Evolutionary conservation across 2,797 vertebrate species (phyloP), one percentile per base, ranked within the genome.

Genomic region (Epinephelus awoara): DNA sequence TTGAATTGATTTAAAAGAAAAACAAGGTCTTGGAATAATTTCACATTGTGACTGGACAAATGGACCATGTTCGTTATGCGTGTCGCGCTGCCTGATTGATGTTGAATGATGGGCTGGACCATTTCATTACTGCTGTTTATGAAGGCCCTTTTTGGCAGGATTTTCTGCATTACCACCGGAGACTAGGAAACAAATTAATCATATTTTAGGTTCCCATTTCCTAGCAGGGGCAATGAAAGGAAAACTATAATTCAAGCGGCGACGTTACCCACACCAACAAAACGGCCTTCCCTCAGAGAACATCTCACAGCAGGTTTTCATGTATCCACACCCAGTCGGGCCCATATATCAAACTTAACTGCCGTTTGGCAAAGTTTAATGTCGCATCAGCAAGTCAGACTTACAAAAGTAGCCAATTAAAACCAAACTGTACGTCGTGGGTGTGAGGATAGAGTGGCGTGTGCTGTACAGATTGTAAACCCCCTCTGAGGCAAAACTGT

Each of bases 371-470:
- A 42, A 75, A 83, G 68, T 68, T 79, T 64, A 52, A 49, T 40
- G 62, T 77, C 71, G 72, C 44, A 57, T 77, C 76, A 72, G 59
- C 75, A 72, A 27, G 57, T 55, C 34, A 34, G 15, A 67, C 58
- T 73, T 52, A 59, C 54, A 51, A 57, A 54, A 40, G 67, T 76
- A 68, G 57, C 67, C 59, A 82, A 72, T 89, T 78, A 85, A 83
- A 74, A 40, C 27, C 38, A 66, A 67, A 58, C 23, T 54, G 65
- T 23, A 23, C 12, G 34, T 15, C 18, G 12, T 52, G 34, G n/a
- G n/a, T 42, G 14, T 29, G 5, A n/a, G 40, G 40, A 27, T 56
- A 27, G 15, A 38, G n/a, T 40, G 38, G 19, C 7, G 6, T 55
- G 25, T 25, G 51, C 2, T 67, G 65, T 25, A 27, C 40, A 15